These are phyloP conservation scores for Bradynema listronoti DNA, from an alignment of 1,140 invertebrate genomes.

Conservation along the genomic window DNA sequence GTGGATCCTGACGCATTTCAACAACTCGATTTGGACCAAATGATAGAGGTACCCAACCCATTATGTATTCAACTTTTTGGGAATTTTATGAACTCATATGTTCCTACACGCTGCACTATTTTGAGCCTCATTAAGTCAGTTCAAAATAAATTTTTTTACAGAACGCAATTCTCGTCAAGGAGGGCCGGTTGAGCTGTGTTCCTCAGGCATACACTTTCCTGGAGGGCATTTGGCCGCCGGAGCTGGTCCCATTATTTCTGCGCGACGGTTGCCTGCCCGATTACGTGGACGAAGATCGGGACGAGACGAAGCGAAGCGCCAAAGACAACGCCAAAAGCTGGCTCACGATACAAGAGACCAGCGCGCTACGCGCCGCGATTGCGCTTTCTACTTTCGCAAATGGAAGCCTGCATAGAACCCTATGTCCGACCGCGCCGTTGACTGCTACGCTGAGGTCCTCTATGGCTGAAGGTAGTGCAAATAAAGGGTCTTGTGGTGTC, in stretches of 20 bases:
- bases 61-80: too few species aligned
- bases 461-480: too few species aligned
- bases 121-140: neutral
- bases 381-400: constrained; percentile 23
- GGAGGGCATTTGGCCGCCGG: constrained; percentile 40
- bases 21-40: constrained; percentile 33
- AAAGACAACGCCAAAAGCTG: constrained; percentile 4
- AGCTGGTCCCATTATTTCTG: constrained; percentile 36
- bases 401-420: constrained; percentile 23
- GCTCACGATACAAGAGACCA: neutral
- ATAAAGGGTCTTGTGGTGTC: too few species aligned
- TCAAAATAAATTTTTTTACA: neutral
- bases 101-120: neutral
- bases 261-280: constrained; percentile 39
- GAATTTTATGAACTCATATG: too few species aligned
- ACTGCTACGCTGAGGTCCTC: too few species aligned
- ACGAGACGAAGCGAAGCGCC: constrained; percentile 6
- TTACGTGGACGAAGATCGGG: constrained; percentile 34
- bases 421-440: constrained; percentile 7
- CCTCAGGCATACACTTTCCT: constrained; percentile 35
- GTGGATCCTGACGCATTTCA: constrained; percentile 33
- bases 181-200: constrained; percentile 27
- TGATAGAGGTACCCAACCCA: constrained; percentile 30
- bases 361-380: constrained; percentile 3
- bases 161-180: constrained; percentile 39